Conservation (phyloP, 2,113 vertebrate genomes). For the Osmerus eperlanus region DNA sequence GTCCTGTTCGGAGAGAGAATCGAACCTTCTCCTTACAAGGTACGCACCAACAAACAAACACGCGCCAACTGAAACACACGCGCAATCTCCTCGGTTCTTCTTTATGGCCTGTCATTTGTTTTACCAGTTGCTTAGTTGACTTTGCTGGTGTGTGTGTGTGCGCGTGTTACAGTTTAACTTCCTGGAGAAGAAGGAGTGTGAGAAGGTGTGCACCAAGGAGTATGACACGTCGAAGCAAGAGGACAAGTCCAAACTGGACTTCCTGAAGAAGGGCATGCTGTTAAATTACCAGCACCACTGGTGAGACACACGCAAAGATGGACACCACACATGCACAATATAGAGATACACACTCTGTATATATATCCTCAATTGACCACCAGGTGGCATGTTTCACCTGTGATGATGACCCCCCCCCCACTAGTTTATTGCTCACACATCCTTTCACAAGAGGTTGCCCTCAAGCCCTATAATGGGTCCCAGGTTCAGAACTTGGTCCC, state of each 20-base stretch:
- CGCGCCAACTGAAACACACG: not conserved
- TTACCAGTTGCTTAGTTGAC: not conserved
- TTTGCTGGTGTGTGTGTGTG: slow-evolving; percentile 2
- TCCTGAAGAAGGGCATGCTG: slow-evolving; percentile 92
- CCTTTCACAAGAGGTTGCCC: too few species aligned
- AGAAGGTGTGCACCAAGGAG: slow-evolving; percentile 78
- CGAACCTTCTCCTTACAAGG: slow-evolving; percentile 91
- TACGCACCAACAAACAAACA: slow-evolving; percentile 38
- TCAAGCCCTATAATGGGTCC: too few species aligned
- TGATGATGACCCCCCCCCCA: not conserved
- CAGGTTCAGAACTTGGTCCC: too few species aligned
- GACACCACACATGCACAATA: not conserved
- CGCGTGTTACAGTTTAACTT: slow-evolving; percentile 80
- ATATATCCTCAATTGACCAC: not conserved
- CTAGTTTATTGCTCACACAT: too few species aligned
- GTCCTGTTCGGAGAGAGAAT: slow-evolving; percentile 93
- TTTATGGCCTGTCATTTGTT: not conserved
- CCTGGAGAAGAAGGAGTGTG: slow-evolving; percentile 78
- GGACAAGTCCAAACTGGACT: slow-evolving; percentile 82
- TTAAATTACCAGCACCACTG: slow-evolving; percentile 96
- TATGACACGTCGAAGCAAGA: slow-evolving; percentile 73
- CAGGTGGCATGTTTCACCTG: not conserved
- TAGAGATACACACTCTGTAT: too few species aligned
- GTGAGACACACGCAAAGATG: slow-evolving; percentile 61
- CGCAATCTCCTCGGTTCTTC: not conserved